Base-by-base conservation (phyloP, 2,888 invertebrate genomes). In the Leptinotarsa juncta region DNA sequence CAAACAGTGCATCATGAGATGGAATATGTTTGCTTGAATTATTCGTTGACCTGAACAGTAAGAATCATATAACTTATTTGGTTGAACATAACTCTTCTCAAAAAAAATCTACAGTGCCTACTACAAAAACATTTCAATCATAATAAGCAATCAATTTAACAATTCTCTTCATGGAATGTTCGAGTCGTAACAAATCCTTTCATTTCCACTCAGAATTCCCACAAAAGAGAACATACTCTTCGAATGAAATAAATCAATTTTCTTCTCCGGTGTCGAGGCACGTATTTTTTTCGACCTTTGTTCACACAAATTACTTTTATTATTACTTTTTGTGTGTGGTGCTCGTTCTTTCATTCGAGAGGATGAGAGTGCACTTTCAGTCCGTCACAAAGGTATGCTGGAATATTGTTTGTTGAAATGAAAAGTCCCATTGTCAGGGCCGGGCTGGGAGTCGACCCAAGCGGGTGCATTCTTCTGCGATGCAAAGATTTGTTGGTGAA, bases 251-350 rank as follows among this genome's bases (percentile, higher is more conserved):
- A 62, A 62, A 62, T 62, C 62, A 62, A 62, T 62, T 62, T 62
- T 42, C 4, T 18, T 62, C n/a, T 32, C 62, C 32, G 42, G n/a
- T 20, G 60, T 26, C 60, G 26, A 26, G 23, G 10, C n/a, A 62
- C n/a, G 16, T 62, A 32, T 62, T 62, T 62, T 32, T 62, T 62
- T 62, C 62, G n/a, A 16, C 62, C 42, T 62, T 62, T 62, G 62
- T 62, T 62, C 62, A 62, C 62, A 62, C 42, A 62, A 62, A 62
- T 62, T 62, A 62, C 62, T 62, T 62, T 62, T 16, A 62, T n/a
- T 62, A 42, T 42, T 32, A 18, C 18, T 26, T 62, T 62, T 42
- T 62, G 62, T 62, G 62, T 32, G 16, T 7, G n/a, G 42, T 42
- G 62, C 16, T 62, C n/a, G 62, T 26, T 62, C 62, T 62, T 62